A percentile compares a stretch with the other conserved stretches of the same genome.
Conservation (phyloP, 2,113 vertebrate genomes). For the Telmatochromis brichardi region DNA sequence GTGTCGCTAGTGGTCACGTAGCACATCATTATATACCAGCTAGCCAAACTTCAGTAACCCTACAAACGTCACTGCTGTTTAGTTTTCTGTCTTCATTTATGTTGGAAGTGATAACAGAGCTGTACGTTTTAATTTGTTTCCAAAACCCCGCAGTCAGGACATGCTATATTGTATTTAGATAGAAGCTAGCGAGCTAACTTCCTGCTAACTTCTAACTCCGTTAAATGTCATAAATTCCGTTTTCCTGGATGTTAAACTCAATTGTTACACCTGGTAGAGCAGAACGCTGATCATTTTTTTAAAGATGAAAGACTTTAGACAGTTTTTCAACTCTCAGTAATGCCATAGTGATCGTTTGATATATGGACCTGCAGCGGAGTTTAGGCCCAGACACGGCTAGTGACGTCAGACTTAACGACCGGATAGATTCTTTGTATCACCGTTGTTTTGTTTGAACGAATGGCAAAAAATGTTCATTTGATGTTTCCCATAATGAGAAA, state of each 20-base stretch:
- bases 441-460: background rate
- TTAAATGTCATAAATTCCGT: background rate
- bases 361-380: background rate
- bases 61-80: background rate
- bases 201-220: background rate
- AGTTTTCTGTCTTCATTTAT: background rate
- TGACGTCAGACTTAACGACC: background rate
- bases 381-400: background rate
- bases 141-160: background rate
- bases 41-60: background rate
- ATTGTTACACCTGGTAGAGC: background rate
- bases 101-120: background rate
- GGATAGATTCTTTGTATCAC: background rate
- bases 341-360: background rate
- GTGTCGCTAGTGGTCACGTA: fast-evolving
- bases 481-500: background rate
- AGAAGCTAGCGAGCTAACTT: background rate
- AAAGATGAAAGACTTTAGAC: background rate
- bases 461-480: background rate
- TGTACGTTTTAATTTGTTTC: background rate
- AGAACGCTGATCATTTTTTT: fast-evolving
- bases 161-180: background rate
- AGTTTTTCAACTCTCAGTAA: background rate
- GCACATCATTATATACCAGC: background rate
- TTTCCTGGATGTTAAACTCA: background rate